Evolutionary conservation across 1,140 invertebrate species (phyloP), one percentile per base, ranked within the genome.

Genomic region (Heliconius hewitsoni): DNA sequence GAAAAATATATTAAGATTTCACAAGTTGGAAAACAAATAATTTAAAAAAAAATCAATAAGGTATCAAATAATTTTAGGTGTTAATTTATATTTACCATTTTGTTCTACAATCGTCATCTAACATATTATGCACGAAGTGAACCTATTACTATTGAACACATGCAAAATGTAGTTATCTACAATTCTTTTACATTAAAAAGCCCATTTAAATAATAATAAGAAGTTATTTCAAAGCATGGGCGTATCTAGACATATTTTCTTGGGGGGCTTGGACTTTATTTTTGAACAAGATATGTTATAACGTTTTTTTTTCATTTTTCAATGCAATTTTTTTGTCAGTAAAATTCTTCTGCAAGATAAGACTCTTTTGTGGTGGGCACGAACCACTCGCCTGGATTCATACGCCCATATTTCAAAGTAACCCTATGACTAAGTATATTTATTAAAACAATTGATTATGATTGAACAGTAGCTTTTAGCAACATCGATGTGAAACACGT

Each of bases 371-470:
- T 37, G 34, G 34, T 37, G 34, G 34, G 34, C 34, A 37, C 34
- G 6, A 6, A 37, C 34, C 34, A 37, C 34, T 6, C 34, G 34
- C 34, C 34, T 37, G 34, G 34, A 6, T 37, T 37, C 34, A 6
- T 37, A 37, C 34, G 34, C 34, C 34, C 34, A 37, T 37, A 6
- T 8, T 37, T 37, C 6, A 30, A 66, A 66, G 23, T 66, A 66
- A 27, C 23, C 13, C 60, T 66, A 16, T 16, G 4, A 66, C 57
- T 60, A 60, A 11, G 27, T 30, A 66, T 16, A 66, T 66, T 66
- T 66, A 66, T 11, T 66, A 30, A 66, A 30, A 30, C 60, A 66
- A 66, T 66, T 66, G 60, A 66, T 66, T 66, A 66, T 66, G 60
- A 27, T 27, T 66, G 23, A 30, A 66, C 60, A 66, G 13, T 30